These are phyloP conservation scores for Gracilinanus agilis DNA, from an alignment of 2,113 vertebrate genomes.

Conservation along the genomic window DNA sequence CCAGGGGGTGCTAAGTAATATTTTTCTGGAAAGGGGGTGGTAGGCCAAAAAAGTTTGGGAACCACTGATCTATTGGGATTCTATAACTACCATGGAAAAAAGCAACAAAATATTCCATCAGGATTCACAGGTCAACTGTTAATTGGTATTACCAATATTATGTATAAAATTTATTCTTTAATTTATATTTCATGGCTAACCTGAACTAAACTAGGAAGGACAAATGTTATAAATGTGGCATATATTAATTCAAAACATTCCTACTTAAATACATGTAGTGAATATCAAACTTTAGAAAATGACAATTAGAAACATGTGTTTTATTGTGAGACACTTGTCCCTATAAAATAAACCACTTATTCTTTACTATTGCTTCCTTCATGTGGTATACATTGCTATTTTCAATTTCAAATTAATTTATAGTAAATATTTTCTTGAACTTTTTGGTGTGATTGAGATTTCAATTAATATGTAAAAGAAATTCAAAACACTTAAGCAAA, in stretches of 20 bases:
- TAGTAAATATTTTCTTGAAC: constrained; percentile 21
- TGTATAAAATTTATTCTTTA: neutral
- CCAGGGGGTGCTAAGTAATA: no score
- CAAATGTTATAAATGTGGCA: neutral
- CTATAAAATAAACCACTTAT: neutral
- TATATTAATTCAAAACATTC: neutral
- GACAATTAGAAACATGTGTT: neutral
- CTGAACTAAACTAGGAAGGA: neutral
- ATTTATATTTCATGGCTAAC: neutral
- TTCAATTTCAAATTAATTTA: constrained; percentile 29
- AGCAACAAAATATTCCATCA: neutral
- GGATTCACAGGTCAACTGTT: neutral
- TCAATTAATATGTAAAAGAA: constrained; percentile 55
- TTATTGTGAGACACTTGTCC: neutral
- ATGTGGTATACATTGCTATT: neutral
- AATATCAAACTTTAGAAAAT: neutral
- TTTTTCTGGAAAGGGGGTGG: no score
- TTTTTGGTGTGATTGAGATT: constrained; percentile 29
- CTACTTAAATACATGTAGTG: neutral
- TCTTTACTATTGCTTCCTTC: neutral
- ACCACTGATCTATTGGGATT: neutral
- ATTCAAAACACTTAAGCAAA: constrained; percentile 12
- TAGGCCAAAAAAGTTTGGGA: no score
- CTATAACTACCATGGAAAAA: neutral
- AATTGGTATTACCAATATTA: neutral